A percentile compares a stretch with the other conserved stretches of the same genome.
Conservation (phyloP, 1,140 invertebrate species). For the Musca domestica region DNA sequence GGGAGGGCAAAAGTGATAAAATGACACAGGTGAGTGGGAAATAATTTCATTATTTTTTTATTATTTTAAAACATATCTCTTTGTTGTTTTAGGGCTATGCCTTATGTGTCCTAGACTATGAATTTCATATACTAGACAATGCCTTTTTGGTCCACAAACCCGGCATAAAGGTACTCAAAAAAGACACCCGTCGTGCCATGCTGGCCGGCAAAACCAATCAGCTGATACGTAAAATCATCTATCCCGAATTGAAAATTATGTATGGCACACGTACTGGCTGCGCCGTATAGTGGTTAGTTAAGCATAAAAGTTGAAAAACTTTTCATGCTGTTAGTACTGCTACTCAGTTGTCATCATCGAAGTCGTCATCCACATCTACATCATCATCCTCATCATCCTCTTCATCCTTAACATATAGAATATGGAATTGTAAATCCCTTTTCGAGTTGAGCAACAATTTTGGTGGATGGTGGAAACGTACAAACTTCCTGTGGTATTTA, state of each 20-base stretch:
- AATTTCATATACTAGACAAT: slow-evolving; percentile 87
- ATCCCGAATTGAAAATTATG: slow-evolving; percentile 78
- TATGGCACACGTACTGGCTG: slow-evolving; percentile 79
- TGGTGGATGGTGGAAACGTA: too few species aligned
- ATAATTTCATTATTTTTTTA: neutral
- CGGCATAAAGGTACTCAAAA: slow-evolving; percentile 78
- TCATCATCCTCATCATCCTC: too few species aligned
- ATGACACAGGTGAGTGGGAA: slow-evolving; percentile 79
- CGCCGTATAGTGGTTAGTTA: slow-evolving; percentile 66
- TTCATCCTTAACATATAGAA: too few species aligned
- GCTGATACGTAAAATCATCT: slow-evolving; percentile 77
- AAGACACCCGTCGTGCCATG: slow-evolving; percentile 71
- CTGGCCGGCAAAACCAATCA: slow-evolving; percentile 75
- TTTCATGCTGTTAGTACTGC: slow-evolving; percentile 8
- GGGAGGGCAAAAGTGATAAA: slow-evolving; percentile 89
- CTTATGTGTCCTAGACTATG: slow-evolving; percentile 82
- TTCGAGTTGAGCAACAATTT: too few species aligned
- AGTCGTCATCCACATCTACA: too few species aligned
- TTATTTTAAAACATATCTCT: slow-evolving; percentile 26
- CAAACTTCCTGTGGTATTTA: too few species aligned
- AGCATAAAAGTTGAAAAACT: slow-evolving; percentile 44
- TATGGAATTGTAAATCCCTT: too few species aligned
- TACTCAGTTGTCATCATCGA: too few species aligned
- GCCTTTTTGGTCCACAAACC: slow-evolving; percentile 85
- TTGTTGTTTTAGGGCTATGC: slow-evolving; percentile 72